These are phyloP conservation scores for Sarotherodon lohbergeri DNA, from an alignment of 2,113 vertebrate genomes.

Conservation along the genomic window DNA sequence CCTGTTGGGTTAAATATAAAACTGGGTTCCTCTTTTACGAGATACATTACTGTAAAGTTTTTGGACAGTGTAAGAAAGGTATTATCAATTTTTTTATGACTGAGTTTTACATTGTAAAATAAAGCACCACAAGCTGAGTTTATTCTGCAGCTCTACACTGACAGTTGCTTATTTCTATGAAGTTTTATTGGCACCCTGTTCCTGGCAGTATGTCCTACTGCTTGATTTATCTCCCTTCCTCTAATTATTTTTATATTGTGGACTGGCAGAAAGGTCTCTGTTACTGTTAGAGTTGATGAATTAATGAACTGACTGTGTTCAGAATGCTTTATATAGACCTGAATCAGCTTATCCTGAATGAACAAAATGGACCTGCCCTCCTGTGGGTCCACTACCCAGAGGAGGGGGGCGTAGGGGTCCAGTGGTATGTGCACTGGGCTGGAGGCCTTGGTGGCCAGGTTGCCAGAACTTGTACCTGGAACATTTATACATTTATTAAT, in stretches of 20 bases:
- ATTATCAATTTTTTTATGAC: not conserved
- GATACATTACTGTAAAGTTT: not conserved
- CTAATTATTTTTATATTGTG: not conserved
- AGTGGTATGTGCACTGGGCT: not conserved
- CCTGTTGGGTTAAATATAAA: constrained; percentile 28
- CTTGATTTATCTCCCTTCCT: not conserved
- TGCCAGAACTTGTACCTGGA: not conserved
- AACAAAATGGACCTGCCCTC: not conserved
- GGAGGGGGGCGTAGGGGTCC: not conserved
- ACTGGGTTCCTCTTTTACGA: constrained; percentile 3
- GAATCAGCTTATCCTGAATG: not conserved
- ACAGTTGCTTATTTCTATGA: not conserved
- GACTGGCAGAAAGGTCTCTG: not conserved
- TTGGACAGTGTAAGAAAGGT: not conserved
- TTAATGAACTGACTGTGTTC: not conserved
- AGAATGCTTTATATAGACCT: not conserved
- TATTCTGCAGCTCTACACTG: not conserved
- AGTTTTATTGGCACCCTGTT: not conserved
- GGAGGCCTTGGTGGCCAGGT: not conserved
- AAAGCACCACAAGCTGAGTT: not conserved
- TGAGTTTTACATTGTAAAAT: not conserved
- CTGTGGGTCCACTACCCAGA: not conserved
- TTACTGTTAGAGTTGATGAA: not conserved
- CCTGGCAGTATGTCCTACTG: not conserved
- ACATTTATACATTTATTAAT: not conserved